Percentiles rank a stretch among this genome's conserved stretches.
These are phyloP conservation scores for Eledone cirrhosa DNA, from an alignment of 2,888 invertebrate genomes.

Conservation along the genomic window DNA sequence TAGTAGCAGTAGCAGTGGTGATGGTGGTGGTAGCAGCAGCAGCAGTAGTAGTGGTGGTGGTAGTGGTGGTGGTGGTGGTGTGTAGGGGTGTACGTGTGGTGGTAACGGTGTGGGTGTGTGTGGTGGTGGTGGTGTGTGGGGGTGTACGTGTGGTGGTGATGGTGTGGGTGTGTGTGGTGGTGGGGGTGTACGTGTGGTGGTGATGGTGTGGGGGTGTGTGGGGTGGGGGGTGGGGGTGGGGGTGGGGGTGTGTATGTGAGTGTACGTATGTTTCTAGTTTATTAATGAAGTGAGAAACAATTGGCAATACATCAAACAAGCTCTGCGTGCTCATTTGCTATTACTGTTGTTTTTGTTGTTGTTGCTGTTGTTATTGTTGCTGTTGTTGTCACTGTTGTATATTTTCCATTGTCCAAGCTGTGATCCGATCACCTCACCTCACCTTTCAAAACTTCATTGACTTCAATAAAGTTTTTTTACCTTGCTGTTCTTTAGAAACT, in stretches of 20 bases:
- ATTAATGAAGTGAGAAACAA: not conserved
- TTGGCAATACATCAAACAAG: too few relatives aligned
- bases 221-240: not conserved
- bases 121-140: not conserved
- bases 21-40: slow-evolving; percentile 11
- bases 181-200: not conserved
- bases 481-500: too few relatives aligned
- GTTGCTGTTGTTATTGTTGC: too few relatives aligned
- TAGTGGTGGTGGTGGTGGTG: too few relatives aligned
- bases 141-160: not conserved
- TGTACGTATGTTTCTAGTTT: not conserved
- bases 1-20: slow-evolving; percentile 31
- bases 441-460: too few relatives aligned
- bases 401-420: too few relatives aligned
- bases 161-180: not conserved
- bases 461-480: too few relatives aligned
- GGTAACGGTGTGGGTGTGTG: slow-evolving; percentile 1
- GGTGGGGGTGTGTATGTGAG: not conserved
- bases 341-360: too few relatives aligned
- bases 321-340: too few relatives aligned
- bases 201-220: not conserved
- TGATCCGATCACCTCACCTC: too few relatives aligned
- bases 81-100: not conserved
- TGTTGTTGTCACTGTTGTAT: too few relatives aligned
- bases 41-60: not conserved